A percentile compares a stretch with the other conserved stretches of the same genome.
These are phyloP conservation scores for Megaustenia siamemsis DNA, from an alignment of 2,888 invertebrate species.

Conservation along the genomic window DNA sequence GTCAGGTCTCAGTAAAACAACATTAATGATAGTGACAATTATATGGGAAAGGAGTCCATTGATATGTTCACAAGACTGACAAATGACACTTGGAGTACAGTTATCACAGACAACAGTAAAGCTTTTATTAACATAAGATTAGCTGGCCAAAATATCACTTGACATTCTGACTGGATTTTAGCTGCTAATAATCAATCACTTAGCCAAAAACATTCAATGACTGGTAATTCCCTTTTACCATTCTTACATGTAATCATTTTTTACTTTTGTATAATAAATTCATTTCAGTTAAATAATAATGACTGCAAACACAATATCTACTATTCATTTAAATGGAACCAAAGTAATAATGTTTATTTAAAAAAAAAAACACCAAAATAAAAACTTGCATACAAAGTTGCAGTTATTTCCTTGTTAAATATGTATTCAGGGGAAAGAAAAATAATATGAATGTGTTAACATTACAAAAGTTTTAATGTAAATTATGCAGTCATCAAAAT, in stretches of 20 bases:
- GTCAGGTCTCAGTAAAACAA: background rate
- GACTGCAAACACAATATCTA: background rate
- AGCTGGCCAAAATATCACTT: background rate
- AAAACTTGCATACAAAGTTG: background rate
- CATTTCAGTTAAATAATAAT: background rate
- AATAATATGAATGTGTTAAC: background rate
- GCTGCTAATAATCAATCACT: no score
- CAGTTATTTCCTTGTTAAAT: background rate
- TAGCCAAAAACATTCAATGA: background rate
- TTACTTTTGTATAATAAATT: background rate
- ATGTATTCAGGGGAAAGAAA: background rate
- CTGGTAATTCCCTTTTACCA: no score
- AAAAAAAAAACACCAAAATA: background rate
- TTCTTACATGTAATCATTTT: background rate
- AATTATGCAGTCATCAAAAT: background rate
- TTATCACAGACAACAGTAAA: conserved; percentile 27
- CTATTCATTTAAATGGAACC: background rate
- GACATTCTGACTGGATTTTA: background rate
- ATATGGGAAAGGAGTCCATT: background rate
- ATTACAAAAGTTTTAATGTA: background rate
- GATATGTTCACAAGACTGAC: conserved; percentile 30
- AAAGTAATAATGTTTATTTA: background rate
- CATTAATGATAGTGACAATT: background rate
- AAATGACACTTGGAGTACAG: conserved; percentile 7
- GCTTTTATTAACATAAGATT: background rate